Percentiles rank a stretch among this genome's conserved stretches.
phyloP scores from a whole-genome alignment of 2,797 vertebrate species.

The Scleropages formosus region DNA sequence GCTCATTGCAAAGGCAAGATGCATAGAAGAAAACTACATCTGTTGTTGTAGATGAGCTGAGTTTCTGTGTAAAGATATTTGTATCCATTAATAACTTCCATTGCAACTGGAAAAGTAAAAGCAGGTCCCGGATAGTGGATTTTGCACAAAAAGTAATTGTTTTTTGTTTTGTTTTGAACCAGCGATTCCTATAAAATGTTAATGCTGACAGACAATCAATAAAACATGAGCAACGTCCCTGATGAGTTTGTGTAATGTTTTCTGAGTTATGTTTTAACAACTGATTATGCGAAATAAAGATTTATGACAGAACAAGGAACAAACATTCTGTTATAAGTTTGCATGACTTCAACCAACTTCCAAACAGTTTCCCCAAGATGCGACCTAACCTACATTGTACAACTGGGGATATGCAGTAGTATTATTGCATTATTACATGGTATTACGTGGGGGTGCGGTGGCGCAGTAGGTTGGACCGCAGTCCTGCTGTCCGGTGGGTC shows the following conservation, averaged over 20 bases:
- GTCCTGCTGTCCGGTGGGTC: no score
- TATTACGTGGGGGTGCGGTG: no score
- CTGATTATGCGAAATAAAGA: slow-evolving; percentile 10
- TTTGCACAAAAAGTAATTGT: background rate
- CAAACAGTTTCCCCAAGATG: background rate
- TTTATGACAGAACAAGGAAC: background rate
- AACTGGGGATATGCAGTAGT: no score
- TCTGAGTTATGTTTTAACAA: background rate
- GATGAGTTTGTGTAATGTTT: background rate
- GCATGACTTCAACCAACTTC: background rate
- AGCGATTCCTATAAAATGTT: background rate
- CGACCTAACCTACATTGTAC: background rate
- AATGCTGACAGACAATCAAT: background rate
- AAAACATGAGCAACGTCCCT: background rate
- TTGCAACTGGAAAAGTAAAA: slow-evolving; percentile 6
- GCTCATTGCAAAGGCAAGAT: background rate
- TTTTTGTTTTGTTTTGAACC: background rate
- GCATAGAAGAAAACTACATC: no score
- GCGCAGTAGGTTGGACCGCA: no score
- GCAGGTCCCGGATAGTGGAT: background rate
- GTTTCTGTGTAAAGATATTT: background rate
- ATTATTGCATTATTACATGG: no score
- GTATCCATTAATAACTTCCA: slow-evolving; percentile 11
- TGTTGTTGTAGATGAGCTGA: no score
- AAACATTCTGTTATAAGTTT: background rate